Conservation (phyloP, 92 coral and sea anemone species). For the Diadumene lineata region DNA sequence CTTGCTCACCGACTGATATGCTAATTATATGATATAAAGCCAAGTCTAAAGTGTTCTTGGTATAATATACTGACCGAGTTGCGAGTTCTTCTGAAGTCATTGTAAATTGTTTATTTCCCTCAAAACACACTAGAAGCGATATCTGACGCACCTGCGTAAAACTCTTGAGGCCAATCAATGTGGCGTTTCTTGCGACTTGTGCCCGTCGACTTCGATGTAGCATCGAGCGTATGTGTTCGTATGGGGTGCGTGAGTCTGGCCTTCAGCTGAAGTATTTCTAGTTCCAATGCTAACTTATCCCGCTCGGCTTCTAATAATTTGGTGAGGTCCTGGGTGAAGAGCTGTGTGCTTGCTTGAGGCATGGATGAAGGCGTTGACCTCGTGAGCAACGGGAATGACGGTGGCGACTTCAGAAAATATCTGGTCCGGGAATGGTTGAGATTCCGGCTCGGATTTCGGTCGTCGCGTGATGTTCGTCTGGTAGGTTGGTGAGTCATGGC, state of each 20-base stretch:
- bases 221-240: background rate
- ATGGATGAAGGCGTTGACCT: background rate
- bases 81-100: no score
- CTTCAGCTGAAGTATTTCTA: background rate
- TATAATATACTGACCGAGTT: no score
- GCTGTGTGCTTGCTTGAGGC: no score
- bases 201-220: background rate
- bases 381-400: background rate
- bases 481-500: background rate
- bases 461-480: background rate
- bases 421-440: background rate
- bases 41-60: no score
- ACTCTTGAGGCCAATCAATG: background rate
- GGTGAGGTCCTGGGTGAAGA: no score
- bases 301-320: background rate
- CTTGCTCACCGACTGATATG: no score
- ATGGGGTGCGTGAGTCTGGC: background rate
- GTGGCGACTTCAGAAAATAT: background rate
- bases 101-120: no score
- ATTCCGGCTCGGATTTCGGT: background rate
- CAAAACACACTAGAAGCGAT: no score
- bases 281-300: background rate
- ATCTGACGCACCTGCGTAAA: no score
- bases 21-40: no score
- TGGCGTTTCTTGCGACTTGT: background rate